Evolutionary conservation across 2,113 vertebrate genomes (phyloP).

Genomic region (Diadophis punctatus): DNA sequence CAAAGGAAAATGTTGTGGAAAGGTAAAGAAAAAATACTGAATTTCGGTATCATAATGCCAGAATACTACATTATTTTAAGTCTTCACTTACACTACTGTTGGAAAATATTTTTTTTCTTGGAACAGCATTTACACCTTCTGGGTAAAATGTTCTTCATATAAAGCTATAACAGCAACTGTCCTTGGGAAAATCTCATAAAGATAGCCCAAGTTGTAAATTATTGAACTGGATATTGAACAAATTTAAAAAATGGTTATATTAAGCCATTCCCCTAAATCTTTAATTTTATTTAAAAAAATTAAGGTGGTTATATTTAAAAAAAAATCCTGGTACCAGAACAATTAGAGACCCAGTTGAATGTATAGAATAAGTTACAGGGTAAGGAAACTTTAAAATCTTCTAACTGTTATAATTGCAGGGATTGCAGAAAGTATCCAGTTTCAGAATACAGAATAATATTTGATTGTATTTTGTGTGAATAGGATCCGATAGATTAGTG

Average conservation of each 20-base stretch:
- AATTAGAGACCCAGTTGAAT: neutral
- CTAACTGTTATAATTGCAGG: neutral
- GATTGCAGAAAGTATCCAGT: too few relatives aligned
- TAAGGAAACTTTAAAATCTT: neutral
- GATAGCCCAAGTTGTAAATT: neutral
- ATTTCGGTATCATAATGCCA: neutral
- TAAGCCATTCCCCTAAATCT: neutral
- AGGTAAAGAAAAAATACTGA: constrained; percentile 69
- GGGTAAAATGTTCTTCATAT: constrained; percentile 19
- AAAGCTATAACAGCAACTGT: constrained; percentile 11
- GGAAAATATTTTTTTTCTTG: neutral
- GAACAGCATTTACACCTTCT: constrained; percentile 7
- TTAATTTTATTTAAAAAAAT: neutral
- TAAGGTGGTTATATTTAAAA: neutral
- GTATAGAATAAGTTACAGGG: neutral
- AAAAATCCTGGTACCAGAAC: neutral
- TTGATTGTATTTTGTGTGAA: neutral
- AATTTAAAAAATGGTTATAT: neutral
- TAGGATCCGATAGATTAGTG: neutral
- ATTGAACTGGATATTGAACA: neutral
- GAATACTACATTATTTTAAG: neutral
- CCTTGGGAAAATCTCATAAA: constrained; percentile 8
- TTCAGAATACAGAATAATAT: neutral
- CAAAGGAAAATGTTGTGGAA: constrained; percentile 94
- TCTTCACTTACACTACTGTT: neutral